Evolutionary conservation across 2,113 vertebrate genomes (phyloP), one percentile per base, ranked within the genome.

Genomic region (Phalacrocorax aristotelis): DNA sequence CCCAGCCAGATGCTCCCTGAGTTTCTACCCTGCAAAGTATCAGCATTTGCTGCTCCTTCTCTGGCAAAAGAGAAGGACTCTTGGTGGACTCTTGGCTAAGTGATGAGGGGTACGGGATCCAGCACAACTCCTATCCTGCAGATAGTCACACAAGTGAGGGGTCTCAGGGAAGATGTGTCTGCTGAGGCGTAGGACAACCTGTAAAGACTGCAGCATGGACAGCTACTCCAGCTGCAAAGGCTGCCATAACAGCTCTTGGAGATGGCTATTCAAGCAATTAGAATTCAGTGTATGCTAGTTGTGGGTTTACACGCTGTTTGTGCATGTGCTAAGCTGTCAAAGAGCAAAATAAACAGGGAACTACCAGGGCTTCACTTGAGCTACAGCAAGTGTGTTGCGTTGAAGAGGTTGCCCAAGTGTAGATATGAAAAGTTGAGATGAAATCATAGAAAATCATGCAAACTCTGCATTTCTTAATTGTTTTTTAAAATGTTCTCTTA

Each of bases 31-130:
- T 26, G 22, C 26, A 40, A n/a, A 66, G 16, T 62, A 54, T 21
- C 42, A 62, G 18, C 26, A 46, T 32, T 78, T 79, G 26, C 30
- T 54, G 15, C 9, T 44, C 21, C 42, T 69, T 36, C 55, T 60
- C 60, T 25, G 38, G 23, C 7, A 68, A 17, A 78, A n/a, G 4
- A n/a, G n/a, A n/a, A n/a, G n/a, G n/a, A n/a, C n/a, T 49, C 58
- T 58, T 0, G 0, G 18, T 15, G 54, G 62, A 25, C 16, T 6
- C 19, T n/a, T 68, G 34, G 22, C 54, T 60, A 4, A 15, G 54
- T 34, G 64, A n/a, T 44, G 78, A 71, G 49, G 21, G 36, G n/a
- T 1, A 16, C 7, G 55, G 66, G 36, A 91, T 36, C 20, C 60
- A 69, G 42, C 46, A 54, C 60, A 54, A 17, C 4, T 13, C 48